Percentiles rank a stretch among this genome's conserved stretches.
Conservation (phyloP, 2,113 vertebrate genomes). For the Hemibagrus wyckioides region DNA sequence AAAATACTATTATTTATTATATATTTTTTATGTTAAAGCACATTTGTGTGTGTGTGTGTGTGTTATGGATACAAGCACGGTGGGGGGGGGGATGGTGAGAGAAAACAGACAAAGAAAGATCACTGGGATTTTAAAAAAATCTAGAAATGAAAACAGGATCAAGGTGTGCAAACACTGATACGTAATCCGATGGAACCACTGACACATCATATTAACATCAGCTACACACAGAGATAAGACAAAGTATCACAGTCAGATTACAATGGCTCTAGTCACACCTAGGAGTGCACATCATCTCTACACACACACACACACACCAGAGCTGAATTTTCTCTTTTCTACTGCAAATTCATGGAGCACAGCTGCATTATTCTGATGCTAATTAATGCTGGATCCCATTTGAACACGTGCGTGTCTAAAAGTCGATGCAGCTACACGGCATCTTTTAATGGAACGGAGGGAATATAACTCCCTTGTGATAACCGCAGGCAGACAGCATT, state of each 20-base stretch:
- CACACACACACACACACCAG: constrained; percentile 8
- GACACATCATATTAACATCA: constrained; percentile 29
- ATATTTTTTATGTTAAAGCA: no score
- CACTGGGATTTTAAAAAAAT: constrained; percentile 59
- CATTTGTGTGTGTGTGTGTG: constrained; percentile 44
- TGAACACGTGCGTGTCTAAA: background rate
- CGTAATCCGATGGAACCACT: constrained; percentile 20
- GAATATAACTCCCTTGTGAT: constrained; percentile 29
- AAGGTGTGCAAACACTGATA: constrained; percentile 53
- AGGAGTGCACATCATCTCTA: background rate
- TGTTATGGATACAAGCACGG: background rate
- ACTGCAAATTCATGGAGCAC: constrained; percentile 15
- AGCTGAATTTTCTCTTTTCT: constrained; percentile 1
- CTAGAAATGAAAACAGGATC: constrained; percentile 59
- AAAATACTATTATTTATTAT: no score
- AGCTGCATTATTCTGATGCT: constrained; percentile 12
- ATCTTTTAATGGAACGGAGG: constrained; percentile 7
- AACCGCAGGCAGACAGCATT: background rate
- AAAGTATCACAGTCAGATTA: constrained; percentile 13
- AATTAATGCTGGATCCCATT: constrained; percentile 33
- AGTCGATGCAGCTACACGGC: background rate
- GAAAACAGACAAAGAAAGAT: constrained; percentile 53
- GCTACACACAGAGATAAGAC: background rate
- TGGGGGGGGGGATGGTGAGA: constrained; percentile 46
- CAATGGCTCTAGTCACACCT: constrained; percentile 12